Conservation (phyloP, 2,888 invertebrate genomes). For the Petrophora chlorosata region DNA sequence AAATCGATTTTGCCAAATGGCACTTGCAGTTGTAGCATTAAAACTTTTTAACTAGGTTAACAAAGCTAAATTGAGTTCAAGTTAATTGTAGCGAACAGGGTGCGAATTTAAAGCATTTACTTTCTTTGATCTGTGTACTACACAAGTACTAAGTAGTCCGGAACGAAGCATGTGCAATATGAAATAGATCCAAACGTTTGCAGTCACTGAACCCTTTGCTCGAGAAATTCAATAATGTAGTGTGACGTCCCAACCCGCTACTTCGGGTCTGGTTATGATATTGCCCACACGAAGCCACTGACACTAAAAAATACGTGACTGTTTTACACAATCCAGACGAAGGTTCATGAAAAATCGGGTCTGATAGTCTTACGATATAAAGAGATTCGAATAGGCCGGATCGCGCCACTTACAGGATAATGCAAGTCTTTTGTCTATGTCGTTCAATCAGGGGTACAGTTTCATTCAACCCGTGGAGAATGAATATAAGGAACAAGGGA, state of each 20-base stretch:
- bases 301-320: constrained; percentile 70
- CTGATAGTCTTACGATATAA: constrained; percentile 59
- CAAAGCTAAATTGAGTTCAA: constrained; percentile 8
- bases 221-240: constrained; percentile 59
- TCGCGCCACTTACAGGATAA: constrained; percentile 62
- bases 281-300: constrained; percentile 60
- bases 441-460: constrained; percentile 55
- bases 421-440: constrained; percentile 64
- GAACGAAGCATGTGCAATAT: constrained; percentile 18
- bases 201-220: constrained; percentile 55
- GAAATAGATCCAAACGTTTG: constrained; percentile 45
- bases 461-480: constrained; percentile 52
- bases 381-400: constrained; percentile 61
- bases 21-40: constrained; percentile 24
- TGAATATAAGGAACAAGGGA: constrained; percentile 50
- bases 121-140: no score
- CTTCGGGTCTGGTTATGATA: constrained; percentile 60
- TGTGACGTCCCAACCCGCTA: constrained; percentile 41
- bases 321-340: constrained; percentile 57
- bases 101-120: background rate
- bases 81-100: background rate
- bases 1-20: constrained; percentile 35
- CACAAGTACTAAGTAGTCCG: no score
- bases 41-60: constrained; percentile 5
- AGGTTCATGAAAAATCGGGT: constrained; percentile 57